Evolutionary conservation across 2,797 vertebrate genomes (phyloP).

Genomic region (Schizopygopsis malacanthus): DNA sequence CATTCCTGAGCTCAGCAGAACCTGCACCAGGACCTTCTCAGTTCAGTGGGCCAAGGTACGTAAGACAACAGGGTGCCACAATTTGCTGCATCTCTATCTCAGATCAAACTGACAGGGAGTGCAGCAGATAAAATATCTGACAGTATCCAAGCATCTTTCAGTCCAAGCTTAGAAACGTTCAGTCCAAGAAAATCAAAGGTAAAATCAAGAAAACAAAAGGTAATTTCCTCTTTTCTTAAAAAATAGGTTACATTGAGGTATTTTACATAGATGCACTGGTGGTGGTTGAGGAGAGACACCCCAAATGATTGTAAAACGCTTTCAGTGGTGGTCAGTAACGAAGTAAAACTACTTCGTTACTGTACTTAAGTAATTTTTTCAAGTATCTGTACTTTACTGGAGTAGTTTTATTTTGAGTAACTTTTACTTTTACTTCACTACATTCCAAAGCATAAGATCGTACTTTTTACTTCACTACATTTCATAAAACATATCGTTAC

Average conservation of each 20-base stretch:
- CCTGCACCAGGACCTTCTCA: background rate
- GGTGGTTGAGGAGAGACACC: too few relatives aligned
- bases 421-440: too few relatives aligned
- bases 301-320: too few relatives aligned
- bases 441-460: too few relatives aligned
- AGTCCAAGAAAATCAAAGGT: background rate
- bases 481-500: too few relatives aligned
- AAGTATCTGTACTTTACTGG: too few relatives aligned
- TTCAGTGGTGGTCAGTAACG: too few relatives aligned
- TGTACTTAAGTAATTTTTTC: too few relatives aligned
- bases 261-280: background rate
- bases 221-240: background rate
- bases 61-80: conserved; percentile 41
- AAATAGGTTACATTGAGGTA: background rate
- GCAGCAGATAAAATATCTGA: background rate
- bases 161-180: background rate
- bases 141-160: background rate
- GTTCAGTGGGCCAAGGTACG: conserved; percentile 26
- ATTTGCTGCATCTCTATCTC: conserved; percentile 19
- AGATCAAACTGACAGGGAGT: conserved; percentile 18
- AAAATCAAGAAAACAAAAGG: background rate
- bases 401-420: too few relatives aligned
- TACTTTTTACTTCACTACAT: too few relatives aligned
- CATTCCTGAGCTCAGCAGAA: conserved; percentile 25
- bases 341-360: too few relatives aligned